Conservation (phyloP, 2,888 invertebrate genomes). For the Standfussiana lucernea region DNA sequence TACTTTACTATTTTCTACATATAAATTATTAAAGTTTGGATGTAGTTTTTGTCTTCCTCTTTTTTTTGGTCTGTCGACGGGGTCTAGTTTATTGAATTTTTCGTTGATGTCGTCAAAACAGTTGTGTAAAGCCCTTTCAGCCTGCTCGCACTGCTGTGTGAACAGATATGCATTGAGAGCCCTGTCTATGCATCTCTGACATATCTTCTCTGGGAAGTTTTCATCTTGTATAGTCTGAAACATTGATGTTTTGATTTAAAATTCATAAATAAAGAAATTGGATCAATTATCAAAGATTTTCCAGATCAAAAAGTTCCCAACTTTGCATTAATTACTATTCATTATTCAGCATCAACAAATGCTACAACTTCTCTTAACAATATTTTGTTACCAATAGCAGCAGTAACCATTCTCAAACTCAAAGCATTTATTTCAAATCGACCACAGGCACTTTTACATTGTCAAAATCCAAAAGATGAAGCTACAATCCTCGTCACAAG, state of each 20-base stretch:
- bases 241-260: background rate
- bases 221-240: constrained; percentile 79
- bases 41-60: constrained; percentile 82
- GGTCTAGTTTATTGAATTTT: constrained; percentile 83
- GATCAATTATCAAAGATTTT: background rate
- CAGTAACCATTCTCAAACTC: background rate
- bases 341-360: background rate
- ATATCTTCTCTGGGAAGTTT: constrained; percentile 84
- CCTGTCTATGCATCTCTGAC: constrained; percentile 80
- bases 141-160: constrained; percentile 83
- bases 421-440: too few relatives aligned
- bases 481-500: background rate
- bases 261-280: background rate
- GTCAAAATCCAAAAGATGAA: too few relatives aligned
- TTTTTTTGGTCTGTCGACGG: constrained; percentile 78
- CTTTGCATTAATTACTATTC: background rate
- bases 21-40: constrained; percentile 79
- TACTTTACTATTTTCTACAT: constrained; percentile 78
- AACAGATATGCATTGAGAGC: constrained; percentile 83
- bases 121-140: constrained; percentile 82
- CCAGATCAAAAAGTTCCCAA: too few relatives aligned
- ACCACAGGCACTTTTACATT: background rate
- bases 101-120: constrained; percentile 85
- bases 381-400: background rate
- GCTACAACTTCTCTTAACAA: background rate